These are phyloP conservation scores for Drosophila subquinaria DNA, from an alignment of 2,888 invertebrate species.

Conservation along the genomic window DNA sequence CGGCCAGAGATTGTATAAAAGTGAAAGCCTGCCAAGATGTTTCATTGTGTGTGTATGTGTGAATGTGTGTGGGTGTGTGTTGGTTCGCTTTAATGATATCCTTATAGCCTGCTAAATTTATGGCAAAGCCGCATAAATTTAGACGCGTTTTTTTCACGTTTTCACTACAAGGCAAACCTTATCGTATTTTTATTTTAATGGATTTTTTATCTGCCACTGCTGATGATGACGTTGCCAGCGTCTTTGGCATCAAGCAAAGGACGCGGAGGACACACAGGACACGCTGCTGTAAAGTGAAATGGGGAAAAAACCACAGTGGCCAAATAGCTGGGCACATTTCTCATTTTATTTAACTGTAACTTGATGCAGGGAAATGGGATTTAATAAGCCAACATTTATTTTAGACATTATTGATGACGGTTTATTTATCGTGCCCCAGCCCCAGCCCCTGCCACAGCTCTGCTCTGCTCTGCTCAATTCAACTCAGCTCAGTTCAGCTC, in stretches of 20 bases:
- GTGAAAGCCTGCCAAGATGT: slow-evolving; percentile 75
- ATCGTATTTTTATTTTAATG: slow-evolving; percentile 82
- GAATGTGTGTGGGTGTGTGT: slow-evolving; percentile 47
- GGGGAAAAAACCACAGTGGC: slow-evolving; percentile 47
- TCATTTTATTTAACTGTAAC: slow-evolving; percentile 74
- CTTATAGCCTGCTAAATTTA: slow-evolving; percentile 81
- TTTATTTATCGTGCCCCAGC: slow-evolving; percentile 67
- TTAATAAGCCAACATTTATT: slow-evolving; percentile 82
- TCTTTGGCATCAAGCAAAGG: slow-evolving; percentile 30
- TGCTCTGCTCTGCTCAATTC: background rate
- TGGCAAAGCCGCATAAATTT: slow-evolving; percentile 81
- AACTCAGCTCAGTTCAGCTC: background rate
- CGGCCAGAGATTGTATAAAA: slow-evolving; percentile 63
- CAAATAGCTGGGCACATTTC: slow-evolving; percentile 66
- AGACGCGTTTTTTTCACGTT: slow-evolving; percentile 69
- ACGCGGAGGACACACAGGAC: slow-evolving; percentile 44
- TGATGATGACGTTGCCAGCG: slow-evolving; percentile 65
- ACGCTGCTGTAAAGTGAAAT: slow-evolving; percentile 5
- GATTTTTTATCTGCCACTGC: slow-evolving; percentile 79
- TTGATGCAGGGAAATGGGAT: slow-evolving; percentile 74
- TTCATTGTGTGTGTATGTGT: slow-evolving; percentile 24
- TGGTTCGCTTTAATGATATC: slow-evolving; percentile 80
- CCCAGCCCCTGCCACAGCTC: background rate
- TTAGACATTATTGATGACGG: slow-evolving; percentile 78
- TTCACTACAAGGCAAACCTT: slow-evolving; percentile 71